Evolutionary conservation across 2,888 invertebrate genomes (phyloP), one percentile per base, ranked within the genome.

Genomic region (Neelides folsomi): DNA sequence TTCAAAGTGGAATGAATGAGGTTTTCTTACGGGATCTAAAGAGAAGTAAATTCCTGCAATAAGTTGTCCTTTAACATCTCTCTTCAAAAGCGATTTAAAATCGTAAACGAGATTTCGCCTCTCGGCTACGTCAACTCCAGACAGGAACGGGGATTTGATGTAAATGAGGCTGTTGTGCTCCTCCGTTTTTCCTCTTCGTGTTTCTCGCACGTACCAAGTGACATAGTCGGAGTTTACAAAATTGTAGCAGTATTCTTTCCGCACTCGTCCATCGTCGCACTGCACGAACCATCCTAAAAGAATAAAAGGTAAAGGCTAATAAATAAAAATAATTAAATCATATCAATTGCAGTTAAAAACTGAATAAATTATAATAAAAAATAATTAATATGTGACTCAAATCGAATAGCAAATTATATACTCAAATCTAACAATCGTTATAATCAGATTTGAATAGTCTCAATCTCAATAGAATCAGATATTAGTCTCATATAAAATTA

Each of bases 71-170:
- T 87, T 87, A 60, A 81, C 82, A 70, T 88, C 84, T 49, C 90
- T 79, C 5, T 85, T 79, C 49, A 90, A 73, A 47, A 89, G 75
- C 6, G 69, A 69, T 51, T 79, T 70, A 69, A 83, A 80, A 67
- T 85, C 83, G 75, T 89, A 90, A 18, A 86, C 83, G 66, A 90
- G 72, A 70, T 90, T 90, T 65, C 92, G 79, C 66, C 90, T 81
- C 69, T 92, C 90, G 0, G 90, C 87, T 27, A 90, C 85, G 68
- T 82, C 82, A 49, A 90, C 78, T 44, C 86, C 84, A 48, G 83
- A 65, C 36, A 54, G 48, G 53, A 58, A 68, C 19, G 51, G 60
- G 18, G 79, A 78, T 48, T 81, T 82, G 52, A 85, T 78, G 68
- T 86, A 90, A 59, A 92, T 78, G 47, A 90, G 74, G 36, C 67